Base-by-base conservation (phyloP, 2,113 vertebrate species). In the Indicator maculatus region DNA sequence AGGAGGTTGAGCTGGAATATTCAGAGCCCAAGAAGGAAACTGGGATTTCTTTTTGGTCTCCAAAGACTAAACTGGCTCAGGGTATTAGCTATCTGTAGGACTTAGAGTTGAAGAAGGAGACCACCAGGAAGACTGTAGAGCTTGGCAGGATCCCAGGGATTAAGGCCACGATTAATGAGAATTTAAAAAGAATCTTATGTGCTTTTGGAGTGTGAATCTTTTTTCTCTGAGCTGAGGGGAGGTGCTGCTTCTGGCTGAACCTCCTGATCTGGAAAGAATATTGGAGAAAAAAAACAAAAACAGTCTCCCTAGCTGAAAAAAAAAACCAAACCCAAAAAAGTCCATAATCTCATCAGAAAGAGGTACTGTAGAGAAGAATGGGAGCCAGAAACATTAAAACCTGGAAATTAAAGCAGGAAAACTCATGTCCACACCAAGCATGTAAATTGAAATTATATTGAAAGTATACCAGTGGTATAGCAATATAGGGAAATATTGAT, bases 81-180 rank as follows among this genome's bases (percentile, higher is more conserved):
- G 53, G 38, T 12, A 26, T 84, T 64, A 84, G 47, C 76, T 83
- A 14, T 88, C 72, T 83, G 30, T 44, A 52, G 58, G 67, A 58
- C 36, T 61, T 90, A 33, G 30, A 61, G 31, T 38, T 45, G 69
- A 86, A 89, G 90, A 6, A 83, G 72, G 64, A 94, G 93, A 86
- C 83, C 94, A 93, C 91, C 89, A 76, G 52, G 60, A 76, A 93
- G 88, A 88, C 18, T 5, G 4, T 31, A 80, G 66, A 86, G 61
- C 66, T 47, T 95, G 91, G 91, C 91, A 84, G 73, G 33, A 64
- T 96, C 61, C 81, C 93, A 90, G 83, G 77, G 86, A 77, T 90
- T 90, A 71, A 83, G 77, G 21, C 81, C 38, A 13, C 84, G 94
- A 95, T 95, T 93, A 89, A 95, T 81, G 86, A 89, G 41, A 74